These are phyloP conservation scores for Blera fallax DNA, from an alignment of 2,888 invertebrate genomes.

Conservation along the genomic window DNA sequence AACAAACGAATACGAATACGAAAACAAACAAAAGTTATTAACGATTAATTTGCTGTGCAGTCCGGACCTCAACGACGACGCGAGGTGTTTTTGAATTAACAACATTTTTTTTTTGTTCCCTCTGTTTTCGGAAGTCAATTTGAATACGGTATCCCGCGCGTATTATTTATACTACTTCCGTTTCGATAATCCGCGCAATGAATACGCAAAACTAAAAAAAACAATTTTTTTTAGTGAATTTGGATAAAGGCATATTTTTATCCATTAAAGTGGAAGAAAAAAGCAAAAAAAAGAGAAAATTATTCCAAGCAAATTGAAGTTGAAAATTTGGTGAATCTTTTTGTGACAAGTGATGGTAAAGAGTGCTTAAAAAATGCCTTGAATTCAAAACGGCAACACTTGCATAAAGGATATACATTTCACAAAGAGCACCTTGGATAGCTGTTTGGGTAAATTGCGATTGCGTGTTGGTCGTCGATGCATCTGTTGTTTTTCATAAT, in stretches of 20 bases:
- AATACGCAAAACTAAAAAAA: conserved; percentile 49
- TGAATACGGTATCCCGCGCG: conserved; percentile 44
- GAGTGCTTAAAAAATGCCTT: conserved; percentile 11
- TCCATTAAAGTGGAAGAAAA: conserved; percentile 2
- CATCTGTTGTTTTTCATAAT: conserved; percentile 35
- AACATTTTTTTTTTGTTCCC: not conserved
- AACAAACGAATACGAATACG: conserved; percentile 29
- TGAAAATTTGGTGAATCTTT: not conserved
- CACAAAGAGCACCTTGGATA: conserved; percentile 45
- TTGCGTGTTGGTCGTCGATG: conserved; percentile 44
- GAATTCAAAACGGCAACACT: conserved; percentile 47
- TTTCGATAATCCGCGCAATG: conserved; percentile 50
- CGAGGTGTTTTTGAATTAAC: conserved; percentile 43
- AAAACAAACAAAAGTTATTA: conserved; percentile 44
- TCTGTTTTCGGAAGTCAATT: conserved; percentile 67
- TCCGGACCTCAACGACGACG: conserved; percentile 40
- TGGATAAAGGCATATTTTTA: not conserved
- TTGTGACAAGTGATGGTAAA: conserved; percentile 66
- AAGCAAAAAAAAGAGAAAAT: not conserved
- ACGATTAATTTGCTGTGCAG: conserved; percentile 51
- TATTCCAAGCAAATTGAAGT: not conserved
- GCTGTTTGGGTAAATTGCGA: conserved; percentile 19
- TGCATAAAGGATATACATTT: conserved; percentile 52
- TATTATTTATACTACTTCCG: conserved; percentile 51
- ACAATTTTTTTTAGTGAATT: conserved; percentile 31